Evolutionary conservation across 1,140 invertebrate genomes (phyloP), one percentile per base, ranked within the genome.

Genomic region (Diuraphis noxia): DNA sequence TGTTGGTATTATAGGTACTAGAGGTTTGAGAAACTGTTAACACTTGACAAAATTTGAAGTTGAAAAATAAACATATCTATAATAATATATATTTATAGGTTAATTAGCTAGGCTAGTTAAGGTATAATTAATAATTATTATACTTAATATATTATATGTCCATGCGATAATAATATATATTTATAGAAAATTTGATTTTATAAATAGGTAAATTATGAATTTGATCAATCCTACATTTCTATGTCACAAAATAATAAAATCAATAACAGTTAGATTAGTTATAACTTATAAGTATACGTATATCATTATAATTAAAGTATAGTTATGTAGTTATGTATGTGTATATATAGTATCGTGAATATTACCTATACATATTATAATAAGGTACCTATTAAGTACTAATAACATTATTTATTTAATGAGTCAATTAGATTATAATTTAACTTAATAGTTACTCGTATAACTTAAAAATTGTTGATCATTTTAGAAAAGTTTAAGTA

Each of bases 401-500:
- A 34, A 34, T 85, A 49, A 49, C 21, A 85, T 34, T 85, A 43
- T 85, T 85, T 43, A n/a, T 46, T 85, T 49, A 85, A 85, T 85
- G 41, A 85, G 84, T 49, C 25, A 63, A 88, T 87, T 38, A 87
- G 10, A 4, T 87, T 87, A 56, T 87, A 40, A 43, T 21, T 40
- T 38, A 36, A 49, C 38, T 52, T n/a, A n/a, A n/a, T n/a, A n/a
- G n/a, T n/a, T n/a, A n/a, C 23, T 86, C 34, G 25, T 86, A 36
- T 86, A 25, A 86, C n/a, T 52, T 13, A 10, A 36, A 85, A 52
- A 38, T 36, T 52, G 49, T 13, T 38, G 30, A 25, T 36, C 38
- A 38, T 86, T 86, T 86, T 85, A 19, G 17, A 85, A 87, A 87
- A 87, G 25, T 9, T 63, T 88, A 41, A n/a, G n/a, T n/a, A 63